Base-by-base conservation (phyloP, 2,113 vertebrate species). In the Toxostoma redivivum region DNA sequence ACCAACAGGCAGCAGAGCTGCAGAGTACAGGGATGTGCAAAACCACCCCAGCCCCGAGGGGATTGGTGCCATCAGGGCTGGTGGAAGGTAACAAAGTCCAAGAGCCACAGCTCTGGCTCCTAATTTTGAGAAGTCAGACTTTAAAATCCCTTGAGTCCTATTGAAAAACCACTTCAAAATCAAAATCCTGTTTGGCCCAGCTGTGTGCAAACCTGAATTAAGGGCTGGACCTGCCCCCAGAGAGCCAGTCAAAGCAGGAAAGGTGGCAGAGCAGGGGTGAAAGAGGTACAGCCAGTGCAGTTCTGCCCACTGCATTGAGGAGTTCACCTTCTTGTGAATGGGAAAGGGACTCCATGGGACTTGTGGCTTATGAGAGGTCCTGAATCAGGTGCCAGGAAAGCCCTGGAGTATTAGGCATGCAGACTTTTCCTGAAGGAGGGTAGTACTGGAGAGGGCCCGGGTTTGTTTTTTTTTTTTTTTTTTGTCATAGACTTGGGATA, bases 291-390 rank as follows among this genome's bases (percentile, higher is more conserved):
- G 81, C 21, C 31, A 28, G 14, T 33, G 57, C 24, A 81, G 66
- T 44, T 69, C 45, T 86, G 38, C 25, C 9, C 6, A 1, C 70
- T 44, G 38, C 11, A 3, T 6, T 0, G 2, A 27, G 30, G 2
- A 38, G 25, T 15, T 65, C 7, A 8, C 64, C 56, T 60, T 27
- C 27, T 37, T 21, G 2, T 2, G 15, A 22, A 25, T 14, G 42
- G 37, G 14, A 21, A 78, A 56, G 6, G 30, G 47, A 14, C 6
- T 42, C 21, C 1, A 1, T 30, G 24, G 60, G 9, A 44, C 31
- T 23, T 15, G 35, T 40, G 42, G 3, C 17, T 17, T 9, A 3
- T 1, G 5, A 15, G 62, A 61, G 17, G 11, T n/a, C 40, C 15
- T 15, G 42, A 42, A 24, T 10, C 33, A n/a, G 24, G 40, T 40